A percentile compares a stretch with the other conserved stretches of the same genome.
Evolutionary conservation across 2,797 vertebrate genomes (phyloP).

Genomic region (Falco cherrug): DNA sequence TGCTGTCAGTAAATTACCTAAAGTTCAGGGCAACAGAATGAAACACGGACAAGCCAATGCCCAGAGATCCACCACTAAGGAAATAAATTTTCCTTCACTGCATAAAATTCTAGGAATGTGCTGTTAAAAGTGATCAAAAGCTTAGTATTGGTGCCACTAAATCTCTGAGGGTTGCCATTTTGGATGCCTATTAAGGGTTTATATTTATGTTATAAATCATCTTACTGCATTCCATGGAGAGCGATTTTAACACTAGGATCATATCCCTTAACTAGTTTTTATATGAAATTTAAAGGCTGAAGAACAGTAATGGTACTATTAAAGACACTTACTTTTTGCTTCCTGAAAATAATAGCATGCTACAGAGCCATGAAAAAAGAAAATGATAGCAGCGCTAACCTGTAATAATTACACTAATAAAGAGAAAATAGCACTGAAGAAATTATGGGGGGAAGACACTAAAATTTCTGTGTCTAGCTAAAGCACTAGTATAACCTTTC

Average conservation of each 20-base stretch:
- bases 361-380: slow-evolving; percentile 44
- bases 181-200: slow-evolving; percentile 45
- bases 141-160: slow-evolving; percentile 5
- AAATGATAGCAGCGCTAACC: slow-evolving; percentile 63
- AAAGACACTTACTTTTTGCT: slow-evolving; percentile 58
- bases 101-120: slow-evolving; percentile 2
- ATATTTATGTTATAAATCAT: slow-evolving; percentile 64
- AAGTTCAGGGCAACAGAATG: not conserved
- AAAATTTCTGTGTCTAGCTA: slow-evolving; percentile 56
- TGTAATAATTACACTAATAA: slow-evolving; percentile 71
- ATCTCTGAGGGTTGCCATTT: slow-evolving; percentile 53
- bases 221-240: slow-evolving; percentile 16
- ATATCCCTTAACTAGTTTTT: slow-evolving; percentile 56
- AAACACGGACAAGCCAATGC: not conserved
- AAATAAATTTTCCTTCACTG: slow-evolving; percentile 11
- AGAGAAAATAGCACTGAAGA: slow-evolving; percentile 55
- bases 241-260: slow-evolving; percentile 23
- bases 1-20: not conserved
- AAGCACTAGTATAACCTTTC: slow-evolving; percentile 47
- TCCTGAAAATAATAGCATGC: slow-evolving; percentile 49
- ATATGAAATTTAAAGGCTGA: slow-evolving; percentile 63
- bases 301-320: slow-evolving; percentile 57
- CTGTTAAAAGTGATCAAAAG: slow-evolving; percentile 49
- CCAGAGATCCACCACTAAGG: not conserved
- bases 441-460: slow-evolving; percentile 42